Base-by-base conservation (phyloP, 2,113 vertebrate genomes). In the Perognathus longimembris region DNA sequence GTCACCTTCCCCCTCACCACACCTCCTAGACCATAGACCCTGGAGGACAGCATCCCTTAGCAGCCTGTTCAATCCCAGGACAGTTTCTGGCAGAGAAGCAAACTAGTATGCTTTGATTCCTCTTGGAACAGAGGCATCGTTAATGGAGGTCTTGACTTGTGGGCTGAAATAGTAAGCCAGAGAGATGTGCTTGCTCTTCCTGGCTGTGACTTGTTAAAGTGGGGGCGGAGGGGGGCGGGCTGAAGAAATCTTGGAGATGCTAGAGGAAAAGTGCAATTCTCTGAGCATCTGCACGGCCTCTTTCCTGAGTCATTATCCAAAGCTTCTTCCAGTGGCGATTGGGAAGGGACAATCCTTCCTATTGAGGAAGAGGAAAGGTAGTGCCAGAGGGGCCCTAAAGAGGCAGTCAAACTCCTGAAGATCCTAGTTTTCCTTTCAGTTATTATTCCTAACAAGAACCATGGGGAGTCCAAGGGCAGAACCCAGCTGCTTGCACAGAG, bases 141-240 rank as follows among this genome's bases (percentile, higher is more conserved):
- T 88, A 90, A 90, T 54, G 50, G 79, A 90, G 87, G 59, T 69
- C 87, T 91, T 87, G 81, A 95, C 90, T 88, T 32, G 22, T 61
- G 40, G 59, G 36, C 70, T 94, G 75, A 67, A 45, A 92, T 40
- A 66, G 77, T 22, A 4, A 71, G 42, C 57, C 17, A 54, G 42
- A 42, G 67, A 82, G 93, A 88, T 70, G 30, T 78, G 70, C 85
- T 94, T 95, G 70, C 59, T 88, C 92, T 93, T 34, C 36, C 82
- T 82, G 78, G 45, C 30, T 38, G 8, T 73, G 81, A 38, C 78
- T 87, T 70, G 70, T 77, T 81, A 70, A 92, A 92, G 80, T 38
- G 74, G 50, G 50, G 50, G 4, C 12, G 92, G 80, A 45, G 78
- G n/a, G n/a, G n/a, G n/a, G n/a, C n/a, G n/a, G n/a, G n/a, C n/a